Evolutionary conservation across 2,797 vertebrate species (phyloP), one percentile per base, ranked within the genome.

Genomic region (Lacerta bilineata): DNA sequence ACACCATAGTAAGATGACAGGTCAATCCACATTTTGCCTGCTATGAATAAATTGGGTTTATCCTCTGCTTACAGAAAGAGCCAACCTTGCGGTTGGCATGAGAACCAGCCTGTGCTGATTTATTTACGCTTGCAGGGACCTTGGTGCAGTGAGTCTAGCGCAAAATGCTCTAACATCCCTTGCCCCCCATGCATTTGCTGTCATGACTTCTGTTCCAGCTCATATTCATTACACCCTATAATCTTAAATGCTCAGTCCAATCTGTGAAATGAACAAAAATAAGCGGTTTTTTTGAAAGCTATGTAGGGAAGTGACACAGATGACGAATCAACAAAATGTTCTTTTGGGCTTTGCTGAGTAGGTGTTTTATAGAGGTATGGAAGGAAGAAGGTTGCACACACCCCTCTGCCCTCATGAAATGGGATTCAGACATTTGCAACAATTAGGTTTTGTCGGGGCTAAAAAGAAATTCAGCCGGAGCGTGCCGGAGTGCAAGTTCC

Each of bases 401-500:
- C 15, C 59, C 59, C 18, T 9, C 18, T 20, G 15, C 46, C 76
- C 43, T 46, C 29, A 55, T n/a, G 46, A 55, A 79, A 13, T 55
- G 29, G 17, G 46, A 18, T 33, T 7, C 5, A 59, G 55, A 59
- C n/a, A 55, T 59, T 59, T 55, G 77, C 77, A 79, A 20, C 29
- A 59, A 33, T 10, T 61, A 33, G 27, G 50, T 33, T 55, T 33
- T 9, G 7, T 33, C 50, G 15, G 15, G 50, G 50, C 50, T 55
- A 55, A 55, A 55, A 55, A 4, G 1, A 55, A 55, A 55, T 15
- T 15, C 50, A 55, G 50, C 50, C 50, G 4, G 50, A 55, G 50
- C 13, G 13, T 15, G 50, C 50, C 13, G 4, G 50, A 55, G 50
- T 55, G 3, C 13, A 0, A 0, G 13, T 55, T 55, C 1, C 1